Percentiles rank a stretch among this genome's conserved stretches.
These are phyloP conservation scores for Ataeniobius toweri DNA, from an alignment of 2,797 vertebrate species.

Conservation along the genomic window DNA sequence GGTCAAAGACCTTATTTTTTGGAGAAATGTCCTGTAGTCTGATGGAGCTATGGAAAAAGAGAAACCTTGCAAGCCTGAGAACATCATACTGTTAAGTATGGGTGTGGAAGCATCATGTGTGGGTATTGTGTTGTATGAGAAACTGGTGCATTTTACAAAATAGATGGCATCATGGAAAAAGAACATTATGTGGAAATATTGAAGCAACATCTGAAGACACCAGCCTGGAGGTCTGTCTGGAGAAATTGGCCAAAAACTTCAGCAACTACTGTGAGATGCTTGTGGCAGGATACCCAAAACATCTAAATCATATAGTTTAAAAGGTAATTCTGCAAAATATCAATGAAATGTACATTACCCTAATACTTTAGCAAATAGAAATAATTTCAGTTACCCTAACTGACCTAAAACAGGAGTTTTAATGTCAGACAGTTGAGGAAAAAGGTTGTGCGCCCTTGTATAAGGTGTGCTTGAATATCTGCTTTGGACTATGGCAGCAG, in stretches of 20 bases:
- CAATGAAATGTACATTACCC: neutral
- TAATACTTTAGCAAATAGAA: neutral
- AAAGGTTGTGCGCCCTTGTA: no score
- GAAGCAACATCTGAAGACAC: neutral
- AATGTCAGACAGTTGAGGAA: no score
- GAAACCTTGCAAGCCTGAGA: neutral
- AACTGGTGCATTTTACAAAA: no score
- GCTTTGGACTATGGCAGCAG: neutral
- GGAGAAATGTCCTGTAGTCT: neutral
- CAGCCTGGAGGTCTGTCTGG: neutral
- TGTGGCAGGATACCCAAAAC: no score
- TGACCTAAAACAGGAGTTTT: neutral
- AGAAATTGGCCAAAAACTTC: neutral
- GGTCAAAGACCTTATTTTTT: neutral
- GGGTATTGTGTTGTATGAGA: neutral
- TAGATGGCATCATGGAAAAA: no score
- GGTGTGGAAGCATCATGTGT: neutral
- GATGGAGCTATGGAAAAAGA: neutral
- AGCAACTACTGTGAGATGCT: neutral
- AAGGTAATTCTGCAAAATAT: no score
- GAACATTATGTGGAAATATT: neutral
- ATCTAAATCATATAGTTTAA: neutral
- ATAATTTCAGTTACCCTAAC: neutral
- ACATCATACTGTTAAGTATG: neutral
- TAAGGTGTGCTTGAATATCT: no score